Evolutionary conservation across 2,888 invertebrate species (phyloP), one percentile per base, ranked within the genome.

Genomic region (Pseudanteris insignis): DNA sequence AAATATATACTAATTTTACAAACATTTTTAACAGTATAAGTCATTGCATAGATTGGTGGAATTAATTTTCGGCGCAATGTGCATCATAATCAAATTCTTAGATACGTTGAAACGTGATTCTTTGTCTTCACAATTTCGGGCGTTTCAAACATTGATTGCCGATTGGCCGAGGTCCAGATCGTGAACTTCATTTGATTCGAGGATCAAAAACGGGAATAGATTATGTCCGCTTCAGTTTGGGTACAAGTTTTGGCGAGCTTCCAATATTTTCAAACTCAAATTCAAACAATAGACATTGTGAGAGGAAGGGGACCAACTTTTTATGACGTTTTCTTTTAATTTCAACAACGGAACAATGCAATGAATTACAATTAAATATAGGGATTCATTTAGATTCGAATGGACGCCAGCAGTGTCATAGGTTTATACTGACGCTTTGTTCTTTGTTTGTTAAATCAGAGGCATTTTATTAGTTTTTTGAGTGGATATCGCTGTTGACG

Each of bases 111-210:
- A n/a, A n/a, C n/a, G n/a, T n/a, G n/a, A n/a, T n/a, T n/a, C n/a
- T n/a, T n/a, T n/a, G n/a, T n/a, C n/a, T n/a, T n/a, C n/a, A n/a
- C n/a, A n/a, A n/a, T n/a, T n/a, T n/a, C n/a, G n/a, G n/a, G n/a
- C n/a, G n/a, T 51, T 14, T 13, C 14, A 26, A 40, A 21, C 3
- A 12, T 9, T 34, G 38, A 33, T 46, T 58, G 46, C 15, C 38
- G 30, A 34, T 59, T 59, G 58, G 58, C 58, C 26, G 9, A 9
- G 38, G 51, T 51, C 58, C 58, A 51, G 40, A 38, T 46, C 9
- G 33, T 10, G 50, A 44, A 40, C 34, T 44, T 51, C 41, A 40
- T 59, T 51, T 34, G 8, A 34, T 15, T 25, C 24, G 29, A 34
- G 40, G 51, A 44, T 44, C 46, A 25, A n/a, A 14, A 32, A 51